A percentile compares a stretch with the other conserved stretches of the same genome.
These are phyloP conservation scores for Theristicus caerulescens DNA, from an alignment of 2,113 vertebrate genomes.

Conservation along the genomic window DNA sequence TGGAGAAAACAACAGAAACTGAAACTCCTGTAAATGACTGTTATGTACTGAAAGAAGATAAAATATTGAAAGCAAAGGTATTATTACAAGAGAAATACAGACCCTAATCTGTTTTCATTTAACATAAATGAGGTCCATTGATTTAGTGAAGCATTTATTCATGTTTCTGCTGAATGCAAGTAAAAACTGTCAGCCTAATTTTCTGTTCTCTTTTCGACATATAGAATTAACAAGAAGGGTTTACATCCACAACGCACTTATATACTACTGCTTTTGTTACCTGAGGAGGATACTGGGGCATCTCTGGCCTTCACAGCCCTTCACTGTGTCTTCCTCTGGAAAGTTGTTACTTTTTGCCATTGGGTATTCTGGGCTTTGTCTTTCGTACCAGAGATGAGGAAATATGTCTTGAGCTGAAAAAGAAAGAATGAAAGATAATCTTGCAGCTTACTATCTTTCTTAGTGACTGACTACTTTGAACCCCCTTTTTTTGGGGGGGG, in stretches of 20 bases:
- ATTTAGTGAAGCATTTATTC: background rate
- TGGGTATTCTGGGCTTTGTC: background rate
- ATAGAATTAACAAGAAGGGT: background rate
- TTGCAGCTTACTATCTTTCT: background rate
- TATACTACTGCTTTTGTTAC: background rate
- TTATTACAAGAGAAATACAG: background rate
- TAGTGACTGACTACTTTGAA: background rate
- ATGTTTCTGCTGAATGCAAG: background rate
- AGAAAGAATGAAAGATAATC: background rate
- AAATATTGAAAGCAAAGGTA: background rate
- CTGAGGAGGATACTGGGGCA: background rate
- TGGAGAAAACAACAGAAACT: background rate
- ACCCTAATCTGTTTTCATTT: background rate
- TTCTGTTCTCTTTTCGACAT: background rate
- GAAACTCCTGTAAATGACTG: background rate
- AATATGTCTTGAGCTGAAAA: background rate
- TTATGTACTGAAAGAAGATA: background rate
- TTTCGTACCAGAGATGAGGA: background rate
- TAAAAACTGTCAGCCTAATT: background rate
- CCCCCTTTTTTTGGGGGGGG: background rate
- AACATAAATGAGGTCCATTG: background rate
- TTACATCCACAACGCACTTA: background rate
- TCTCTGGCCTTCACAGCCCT: background rate
- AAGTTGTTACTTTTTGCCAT: background rate
- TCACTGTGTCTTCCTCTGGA: background rate